These are phyloP conservation scores for Thymelicus sylvestris DNA, from an alignment of 2,888 invertebrate species.

Conservation along the genomic window DNA sequence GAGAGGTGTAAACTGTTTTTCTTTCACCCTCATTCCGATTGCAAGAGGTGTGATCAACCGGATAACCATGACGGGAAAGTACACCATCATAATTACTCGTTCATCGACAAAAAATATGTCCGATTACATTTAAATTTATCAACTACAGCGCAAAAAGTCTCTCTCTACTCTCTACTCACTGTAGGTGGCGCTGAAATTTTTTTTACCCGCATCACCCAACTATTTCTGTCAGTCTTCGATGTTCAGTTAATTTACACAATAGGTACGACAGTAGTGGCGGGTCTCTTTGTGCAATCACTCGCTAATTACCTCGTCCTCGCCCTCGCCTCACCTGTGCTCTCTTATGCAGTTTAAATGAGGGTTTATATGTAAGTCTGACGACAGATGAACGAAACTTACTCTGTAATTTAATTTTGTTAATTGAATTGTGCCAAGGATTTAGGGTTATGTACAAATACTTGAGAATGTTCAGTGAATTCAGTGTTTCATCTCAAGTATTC, in stretches of 20 bases:
- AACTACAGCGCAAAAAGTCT: too few species aligned
- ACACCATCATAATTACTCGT: too few species aligned
- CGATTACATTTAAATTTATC: too few species aligned
- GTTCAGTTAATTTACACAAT: slow-evolving; percentile 14
- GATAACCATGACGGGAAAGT: too few species aligned
- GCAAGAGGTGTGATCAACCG: too few species aligned
- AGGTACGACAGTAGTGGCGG: slow-evolving; percentile 2
- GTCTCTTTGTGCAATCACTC: slow-evolving; percentile 29
- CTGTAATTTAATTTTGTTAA: background rate
- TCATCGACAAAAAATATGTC: too few species aligned
- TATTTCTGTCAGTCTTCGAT: background rate
- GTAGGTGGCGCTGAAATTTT: background rate
- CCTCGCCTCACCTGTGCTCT: slow-evolving; percentile 9
- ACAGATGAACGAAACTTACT: slow-evolving; percentile 3
- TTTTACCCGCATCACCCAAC: background rate
- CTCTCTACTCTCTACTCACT: too few species aligned
- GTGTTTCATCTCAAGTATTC: too few species aligned
- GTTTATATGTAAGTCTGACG: slow-evolving; percentile 7
- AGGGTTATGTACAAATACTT: too few species aligned
- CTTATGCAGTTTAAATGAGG: slow-evolving; percentile 19
- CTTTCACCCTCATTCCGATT: too few species aligned
- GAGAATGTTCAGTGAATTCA: too few species aligned
- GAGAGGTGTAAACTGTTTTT: too few species aligned
- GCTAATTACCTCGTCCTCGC: slow-evolving; percentile 22
- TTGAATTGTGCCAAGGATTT: background rate